Evolutionary conservation across 2,113 vertebrate genomes (phyloP).

Genomic region (Helogale parvula): DNA sequence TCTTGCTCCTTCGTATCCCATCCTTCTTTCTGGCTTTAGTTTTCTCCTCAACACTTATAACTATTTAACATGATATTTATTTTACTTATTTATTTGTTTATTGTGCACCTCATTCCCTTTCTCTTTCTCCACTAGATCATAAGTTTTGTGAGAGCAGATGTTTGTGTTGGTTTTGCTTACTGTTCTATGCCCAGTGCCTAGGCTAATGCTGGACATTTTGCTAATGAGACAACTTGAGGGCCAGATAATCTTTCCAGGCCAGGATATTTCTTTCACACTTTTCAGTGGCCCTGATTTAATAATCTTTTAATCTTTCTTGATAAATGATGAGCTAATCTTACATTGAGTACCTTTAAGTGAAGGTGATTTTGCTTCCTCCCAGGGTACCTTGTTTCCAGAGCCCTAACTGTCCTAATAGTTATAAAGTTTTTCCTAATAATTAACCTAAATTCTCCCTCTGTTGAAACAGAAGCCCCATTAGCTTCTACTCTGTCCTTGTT

Average conservation of each 20-base stretch:
- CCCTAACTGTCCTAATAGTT: constrained; percentile 71
- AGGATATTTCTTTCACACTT: background rate
- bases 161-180: background rate
- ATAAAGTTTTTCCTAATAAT: constrained; percentile 79
- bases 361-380: constrained; percentile 73
- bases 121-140: background rate
- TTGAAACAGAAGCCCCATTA: constrained; percentile 78
- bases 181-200: background rate
- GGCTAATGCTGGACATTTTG: background rate
- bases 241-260: background rate
- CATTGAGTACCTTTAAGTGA: constrained; percentile 56
- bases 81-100: constrained; percentile 21
- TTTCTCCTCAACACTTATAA: background rate
- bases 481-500: constrained; percentile 77
- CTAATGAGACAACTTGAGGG: background rate
- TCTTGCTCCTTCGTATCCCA: background rate
- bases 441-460: constrained; percentile 79
- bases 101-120: background rate
- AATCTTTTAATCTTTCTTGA: constrained; percentile 64
- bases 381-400: constrained; percentile 65
- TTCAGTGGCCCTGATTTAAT: constrained; percentile 33
- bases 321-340: constrained; percentile 62
- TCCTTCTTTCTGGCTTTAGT: background rate
- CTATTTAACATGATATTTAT: background rate
- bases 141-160: background rate